phyloP scores from a whole-genome alignment of 2,113 vertebrate species.

The Heteronetta atricapilla region DNA sequence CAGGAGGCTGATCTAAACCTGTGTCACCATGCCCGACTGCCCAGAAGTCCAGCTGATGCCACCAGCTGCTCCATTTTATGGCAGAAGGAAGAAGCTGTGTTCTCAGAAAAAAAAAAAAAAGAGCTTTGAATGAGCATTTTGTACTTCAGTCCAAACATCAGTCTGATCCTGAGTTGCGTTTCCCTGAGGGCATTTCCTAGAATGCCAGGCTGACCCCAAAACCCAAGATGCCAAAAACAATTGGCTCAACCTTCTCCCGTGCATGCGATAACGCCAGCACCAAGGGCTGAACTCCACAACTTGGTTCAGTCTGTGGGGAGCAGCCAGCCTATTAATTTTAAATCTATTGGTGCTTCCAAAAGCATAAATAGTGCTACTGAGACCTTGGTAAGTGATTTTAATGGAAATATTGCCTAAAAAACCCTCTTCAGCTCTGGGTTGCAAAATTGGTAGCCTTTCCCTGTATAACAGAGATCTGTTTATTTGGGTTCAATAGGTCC shows the following conservation, averaged over 20 bases:
- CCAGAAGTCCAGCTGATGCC: background rate
- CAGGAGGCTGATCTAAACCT: background rate
- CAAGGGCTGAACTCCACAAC: background rate
- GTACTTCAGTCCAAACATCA: background rate
- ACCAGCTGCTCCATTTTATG: background rate
- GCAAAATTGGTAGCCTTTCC: background rate
- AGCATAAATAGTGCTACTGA: background rate
- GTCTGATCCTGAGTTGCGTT: background rate
- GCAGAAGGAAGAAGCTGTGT: background rate
- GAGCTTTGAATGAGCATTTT: background rate
- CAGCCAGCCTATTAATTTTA: background rate
- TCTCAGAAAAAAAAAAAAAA: background rate
- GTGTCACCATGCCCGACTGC: fast-evolving
- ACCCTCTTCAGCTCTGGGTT: background rate
- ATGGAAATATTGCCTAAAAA: background rate
- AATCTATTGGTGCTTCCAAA: background rate
- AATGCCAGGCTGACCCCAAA: background rate
- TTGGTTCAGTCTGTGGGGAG: background rate
- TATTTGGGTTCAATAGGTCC: background rate
- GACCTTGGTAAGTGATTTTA: background rate
- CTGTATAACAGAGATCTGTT: background rate
- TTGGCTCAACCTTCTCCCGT: background rate
- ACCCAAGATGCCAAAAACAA: background rate
- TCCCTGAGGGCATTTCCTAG: too few species aligned
- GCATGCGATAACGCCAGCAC: background rate